Evolutionary conservation across 2,888 invertebrate species (phyloP).

Genomic region (Chloroclystis v-ata): DNA sequence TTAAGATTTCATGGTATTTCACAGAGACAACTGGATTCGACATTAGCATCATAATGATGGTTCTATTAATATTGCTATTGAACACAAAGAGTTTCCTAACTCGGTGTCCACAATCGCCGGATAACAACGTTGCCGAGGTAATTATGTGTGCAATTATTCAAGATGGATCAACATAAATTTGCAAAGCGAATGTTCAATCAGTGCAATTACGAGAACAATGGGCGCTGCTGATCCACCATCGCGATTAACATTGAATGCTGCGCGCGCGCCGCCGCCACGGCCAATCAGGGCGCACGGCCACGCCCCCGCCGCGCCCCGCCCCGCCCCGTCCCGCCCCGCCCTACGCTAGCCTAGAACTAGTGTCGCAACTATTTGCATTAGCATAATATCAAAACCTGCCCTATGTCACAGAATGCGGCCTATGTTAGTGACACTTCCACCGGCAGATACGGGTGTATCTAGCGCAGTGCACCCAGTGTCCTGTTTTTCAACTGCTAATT

Average conservation of each 20-base stretch:
- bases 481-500: too few species aligned
- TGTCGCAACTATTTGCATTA: constrained; percentile 22
- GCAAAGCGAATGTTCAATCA: constrained; percentile 13
- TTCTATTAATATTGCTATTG: too few species aligned
- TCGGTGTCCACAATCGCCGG: too few species aligned
- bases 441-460: too few species aligned
- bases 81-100: too few species aligned
- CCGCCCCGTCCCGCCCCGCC: constrained; percentile 24
- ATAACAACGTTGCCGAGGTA: not conserved
- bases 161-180: constrained; percentile 11
- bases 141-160: constrained; percentile 5
- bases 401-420: too few species aligned
- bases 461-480: too few species aligned
- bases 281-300: constrained; percentile 41
- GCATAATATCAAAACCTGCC: constrained; percentile 21
- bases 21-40: too few species aligned
- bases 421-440: constrained; percentile 17
- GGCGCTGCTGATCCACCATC: constrained; percentile 21
- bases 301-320: constrained; percentile 33
- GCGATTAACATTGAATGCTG: constrained; percentile 25
- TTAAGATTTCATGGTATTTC: too few species aligned
- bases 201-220: constrained; percentile 24
- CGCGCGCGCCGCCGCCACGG: constrained; percentile 18
- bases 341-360: constrained; percentile 27
- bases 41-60: too few species aligned